Percentiles rank a stretch among this genome's conserved stretches.
Conservation (phyloP, 2,797 vertebrate species). For the Alca torda region DNA sequence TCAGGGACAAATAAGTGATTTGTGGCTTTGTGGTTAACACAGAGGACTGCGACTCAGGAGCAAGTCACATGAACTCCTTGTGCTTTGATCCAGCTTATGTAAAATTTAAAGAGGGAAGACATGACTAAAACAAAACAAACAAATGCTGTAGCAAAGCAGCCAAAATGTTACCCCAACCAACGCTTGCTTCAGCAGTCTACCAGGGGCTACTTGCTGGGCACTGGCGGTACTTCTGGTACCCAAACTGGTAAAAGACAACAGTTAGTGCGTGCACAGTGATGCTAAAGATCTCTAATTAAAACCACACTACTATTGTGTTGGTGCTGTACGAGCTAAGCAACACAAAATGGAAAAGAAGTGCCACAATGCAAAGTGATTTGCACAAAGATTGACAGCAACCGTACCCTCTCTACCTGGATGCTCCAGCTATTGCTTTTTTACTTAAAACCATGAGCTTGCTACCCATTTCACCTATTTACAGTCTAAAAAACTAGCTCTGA, state of each 20-base stretch:
- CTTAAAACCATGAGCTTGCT: not conserved
- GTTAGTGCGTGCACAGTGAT: not conserved
- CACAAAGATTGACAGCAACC: not conserved
- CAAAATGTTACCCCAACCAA: not conserved
- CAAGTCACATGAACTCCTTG: not conserved
- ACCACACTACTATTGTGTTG: not conserved
- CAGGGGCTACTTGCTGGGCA: fast-evolving
- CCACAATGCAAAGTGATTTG: not conserved
- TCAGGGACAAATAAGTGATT: not conserved
- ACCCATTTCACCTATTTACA: not conserved
- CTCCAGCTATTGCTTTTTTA: not conserved
- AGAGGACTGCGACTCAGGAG: not conserved
- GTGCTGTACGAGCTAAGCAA: not conserved
- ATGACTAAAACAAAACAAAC: not conserved
- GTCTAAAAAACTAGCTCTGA: not conserved
- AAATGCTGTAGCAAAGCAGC: not conserved
- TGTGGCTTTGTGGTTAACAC: not conserved
- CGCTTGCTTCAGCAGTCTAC: not conserved
- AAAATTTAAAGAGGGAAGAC: not conserved
- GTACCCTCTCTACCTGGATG: too few species aligned
- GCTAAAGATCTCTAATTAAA: not conserved
- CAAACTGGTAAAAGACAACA: not conserved
- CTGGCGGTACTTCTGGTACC: not conserved
- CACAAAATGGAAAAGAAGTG: not conserved
- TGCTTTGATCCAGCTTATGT: not conserved